Percentiles rank a stretch among this genome's conserved stretches.
These are phyloP conservation scores for Stratiomys singularior DNA, from an alignment of 2,888 invertebrate species.

Conservation along the genomic window DNA sequence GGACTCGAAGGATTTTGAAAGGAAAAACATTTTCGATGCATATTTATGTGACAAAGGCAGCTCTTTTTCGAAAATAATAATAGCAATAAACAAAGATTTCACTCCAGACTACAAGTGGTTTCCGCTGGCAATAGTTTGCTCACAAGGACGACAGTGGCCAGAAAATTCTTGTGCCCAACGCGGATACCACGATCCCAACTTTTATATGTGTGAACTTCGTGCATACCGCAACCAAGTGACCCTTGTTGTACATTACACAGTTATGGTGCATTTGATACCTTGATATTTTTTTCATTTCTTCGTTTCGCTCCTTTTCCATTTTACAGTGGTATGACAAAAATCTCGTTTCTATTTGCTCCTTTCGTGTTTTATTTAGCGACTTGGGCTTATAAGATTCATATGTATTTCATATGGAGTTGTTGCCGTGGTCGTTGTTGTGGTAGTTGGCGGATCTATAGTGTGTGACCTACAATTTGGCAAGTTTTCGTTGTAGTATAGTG, in stretches of 20 bases:
- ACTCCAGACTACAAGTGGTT: neutral
- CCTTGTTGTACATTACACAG: neutral
- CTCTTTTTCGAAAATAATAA: constrained; percentile 3
- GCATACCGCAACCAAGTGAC: neutral
- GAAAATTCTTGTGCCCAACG: neutral
- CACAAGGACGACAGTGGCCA: neutral
- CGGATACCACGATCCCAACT: neutral
- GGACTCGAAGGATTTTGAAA: neutral
- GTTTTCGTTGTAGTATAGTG: neutral
- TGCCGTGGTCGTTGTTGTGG: neutral
- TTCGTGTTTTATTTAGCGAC: neutral
- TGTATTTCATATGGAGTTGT: neutral
- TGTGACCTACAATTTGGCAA: constrained; percentile 2
- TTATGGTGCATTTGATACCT: neutral
- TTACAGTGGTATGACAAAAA: neutral
- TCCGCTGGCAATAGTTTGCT: neutral
- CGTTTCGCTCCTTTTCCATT: neutral
- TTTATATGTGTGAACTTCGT: neutral
- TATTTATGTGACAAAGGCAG: neutral
- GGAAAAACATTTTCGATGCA: neutral
- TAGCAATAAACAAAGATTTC: constrained; percentile 8
- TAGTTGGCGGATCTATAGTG: neutral
- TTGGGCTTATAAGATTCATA: neutral
- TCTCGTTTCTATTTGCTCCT: neutral
- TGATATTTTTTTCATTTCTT: neutral